Evolutionary conservation across 2,113 vertebrate genomes (phyloP).

Genomic region (Lamprotornis superbus): DNA sequence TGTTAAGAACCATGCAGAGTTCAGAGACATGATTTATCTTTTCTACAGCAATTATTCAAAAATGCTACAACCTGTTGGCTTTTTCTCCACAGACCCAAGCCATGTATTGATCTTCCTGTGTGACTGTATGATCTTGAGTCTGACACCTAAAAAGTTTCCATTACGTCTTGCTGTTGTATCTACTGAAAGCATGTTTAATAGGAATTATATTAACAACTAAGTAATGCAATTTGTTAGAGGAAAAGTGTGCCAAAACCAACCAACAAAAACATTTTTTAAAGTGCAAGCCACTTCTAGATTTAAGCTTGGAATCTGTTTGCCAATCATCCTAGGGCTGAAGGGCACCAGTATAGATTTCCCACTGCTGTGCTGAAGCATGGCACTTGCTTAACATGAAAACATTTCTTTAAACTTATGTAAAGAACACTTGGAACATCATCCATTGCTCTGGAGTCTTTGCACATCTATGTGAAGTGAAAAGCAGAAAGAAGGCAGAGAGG

Average conservation of each 20-base stretch:
- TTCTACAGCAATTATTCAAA: neutral
- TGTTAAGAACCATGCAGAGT: neutral
- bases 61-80: neutral
- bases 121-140: neutral
- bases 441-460: neutral
- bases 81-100: neutral
- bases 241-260: neutral
- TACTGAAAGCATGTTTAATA: neutral
- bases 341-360: neutral
- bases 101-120: neutral
- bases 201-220: neutral
- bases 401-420: neutral
- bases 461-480: neutral
- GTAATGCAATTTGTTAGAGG: neutral
- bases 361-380: neutral
- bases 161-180: neutral
- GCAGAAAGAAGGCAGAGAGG: neutral
- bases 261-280: neutral
- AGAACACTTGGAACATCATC: neutral
- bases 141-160: neutral
- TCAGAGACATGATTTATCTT: neutral
- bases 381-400: neutral
- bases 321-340: neutral
- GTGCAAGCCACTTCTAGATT: neutral
- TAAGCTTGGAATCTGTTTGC: neutral